Evolutionary conservation across 2,113 vertebrate species (phyloP), one percentile per base, ranked within the genome.

Genomic region (Nerophis lumbriciformis): DNA sequence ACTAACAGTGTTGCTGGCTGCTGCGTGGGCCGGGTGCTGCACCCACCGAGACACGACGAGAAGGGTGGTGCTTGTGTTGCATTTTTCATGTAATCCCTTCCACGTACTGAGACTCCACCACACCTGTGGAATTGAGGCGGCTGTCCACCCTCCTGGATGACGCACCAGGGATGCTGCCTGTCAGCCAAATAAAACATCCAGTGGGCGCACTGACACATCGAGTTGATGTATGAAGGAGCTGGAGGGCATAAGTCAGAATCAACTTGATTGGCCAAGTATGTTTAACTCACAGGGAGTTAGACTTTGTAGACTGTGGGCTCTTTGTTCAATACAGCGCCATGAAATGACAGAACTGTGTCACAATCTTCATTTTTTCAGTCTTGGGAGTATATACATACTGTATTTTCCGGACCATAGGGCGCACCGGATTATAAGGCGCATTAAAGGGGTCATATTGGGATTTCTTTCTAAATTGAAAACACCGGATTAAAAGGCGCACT

Each of bases 121-220:
- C 74, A 82, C 65, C 72, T 77, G 76, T 56, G 63, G 48, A 63
- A 53, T 55, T 19, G 21, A 62, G 56, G 59, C 59, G 28, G 28
- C 28, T 28, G n/a, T 71, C 70, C 53, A 28, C 53, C 53, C 4
- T 59, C n/a, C 19, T 28, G 53, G 62, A 38, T 48, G 61, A 69
- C 19, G 54, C 28, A 28, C 28, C 21, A 5, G 39, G 39, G 39
- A 12, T 8, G 38, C 38, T 48, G 39, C 47, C 50, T 8, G 44
- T 8, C 39, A 7, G 62, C 65, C 66, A 84, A 75, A 60, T 36
- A 45, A 51, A 75, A 75, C 51, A 59, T 64, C 45, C 45, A 3
- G 65, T 48, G 51, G 54, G 68, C 50, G 53, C 19, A 15, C 6
- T 14, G 5, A 67, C 55, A 48, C 44, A 19, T 56, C 0, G 12